These are phyloP conservation scores for Eristalis intricaria DNA, from an alignment of 2,888 invertebrate genomes.

Conservation along the genomic window DNA sequence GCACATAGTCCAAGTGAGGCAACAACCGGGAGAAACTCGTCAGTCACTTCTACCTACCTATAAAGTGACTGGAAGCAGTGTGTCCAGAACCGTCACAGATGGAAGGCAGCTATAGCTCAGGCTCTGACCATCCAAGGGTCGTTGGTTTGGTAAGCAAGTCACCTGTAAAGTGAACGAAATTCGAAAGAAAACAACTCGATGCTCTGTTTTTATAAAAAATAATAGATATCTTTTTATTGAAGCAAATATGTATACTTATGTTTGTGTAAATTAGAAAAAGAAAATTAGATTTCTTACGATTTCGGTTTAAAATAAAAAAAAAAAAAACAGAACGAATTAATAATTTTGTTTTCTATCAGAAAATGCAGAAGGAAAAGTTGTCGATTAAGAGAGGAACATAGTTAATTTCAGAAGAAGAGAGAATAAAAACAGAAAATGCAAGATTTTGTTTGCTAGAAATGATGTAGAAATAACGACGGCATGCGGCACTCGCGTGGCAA, in stretches of 20 bases:
- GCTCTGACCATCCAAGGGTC: too few relatives aligned
- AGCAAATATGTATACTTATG: constrained; percentile 67
- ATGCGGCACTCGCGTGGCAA: background rate
- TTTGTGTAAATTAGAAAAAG: constrained; percentile 56
- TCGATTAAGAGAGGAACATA: background rate
- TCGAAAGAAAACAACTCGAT: background rate
- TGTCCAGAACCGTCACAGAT: too few relatives aligned
- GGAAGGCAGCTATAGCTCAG: too few relatives aligned
- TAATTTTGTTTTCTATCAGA: background rate
- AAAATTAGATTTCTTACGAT: constrained; percentile 38
- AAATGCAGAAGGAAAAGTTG: constrained; percentile 10
- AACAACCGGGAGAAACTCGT: too few relatives aligned
- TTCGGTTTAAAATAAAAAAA: constrained; percentile 29
- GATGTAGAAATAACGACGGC: background rate
- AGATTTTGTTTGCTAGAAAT: background rate
- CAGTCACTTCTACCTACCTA: too few relatives aligned
- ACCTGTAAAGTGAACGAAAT: too few relatives aligned
- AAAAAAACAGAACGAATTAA: constrained; percentile 15
- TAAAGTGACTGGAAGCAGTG: too few relatives aligned
- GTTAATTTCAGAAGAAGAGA: background rate
- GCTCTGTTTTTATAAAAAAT: constrained; percentile 68
- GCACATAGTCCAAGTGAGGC: too few relatives aligned
- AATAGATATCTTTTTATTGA: constrained; percentile 70
- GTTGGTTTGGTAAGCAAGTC: too few relatives aligned
- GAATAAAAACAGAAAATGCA: background rate